phyloP scores from a whole-genome alignment of 2,797 vertebrate genomes.

The Pseudochirops cupreus region DNA sequence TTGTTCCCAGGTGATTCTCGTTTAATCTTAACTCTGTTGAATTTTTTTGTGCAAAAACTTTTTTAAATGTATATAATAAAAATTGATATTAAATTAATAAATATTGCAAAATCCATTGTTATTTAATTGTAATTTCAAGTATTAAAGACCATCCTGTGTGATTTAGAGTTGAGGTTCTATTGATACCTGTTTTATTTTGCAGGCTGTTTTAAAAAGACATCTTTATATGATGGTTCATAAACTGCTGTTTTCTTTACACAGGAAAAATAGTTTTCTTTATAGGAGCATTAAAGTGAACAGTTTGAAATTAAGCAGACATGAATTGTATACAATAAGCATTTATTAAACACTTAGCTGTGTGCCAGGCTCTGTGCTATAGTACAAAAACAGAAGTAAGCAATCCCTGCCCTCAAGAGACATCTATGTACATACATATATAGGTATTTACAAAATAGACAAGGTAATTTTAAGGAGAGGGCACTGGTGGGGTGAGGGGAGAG shows the following conservation, averaged over 20 bases:
- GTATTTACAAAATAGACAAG: background rate
- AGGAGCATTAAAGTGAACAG: conserved; percentile 44
- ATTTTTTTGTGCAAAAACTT: background rate
- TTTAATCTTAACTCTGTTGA: background rate
- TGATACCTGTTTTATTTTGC: conserved; percentile 51
- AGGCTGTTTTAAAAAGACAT: no score
- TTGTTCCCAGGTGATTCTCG: background rate
- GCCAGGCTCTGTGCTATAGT: background rate
- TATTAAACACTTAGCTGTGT: background rate
- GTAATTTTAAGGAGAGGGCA: background rate
- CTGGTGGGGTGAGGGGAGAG: background rate
- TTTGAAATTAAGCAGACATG: conserved; percentile 55
- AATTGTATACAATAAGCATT: conserved; percentile 40
- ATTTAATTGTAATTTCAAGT: conserved; percentile 43
- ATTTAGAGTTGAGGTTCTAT: background rate
- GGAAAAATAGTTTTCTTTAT: conserved; percentile 8
- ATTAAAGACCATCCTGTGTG: background rate
- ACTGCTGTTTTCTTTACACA: conserved; percentile 28
- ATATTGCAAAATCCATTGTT: background rate
- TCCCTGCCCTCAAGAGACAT: background rate
- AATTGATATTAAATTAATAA: background rate
- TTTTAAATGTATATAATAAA: background rate
- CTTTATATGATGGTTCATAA: background rate
- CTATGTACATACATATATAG: no score
- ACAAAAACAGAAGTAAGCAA: background rate